A percentile compares a stretch with the other conserved stretches of the same genome.
phyloP scores from a whole-genome alignment of 2,797 vertebrate species.

The Dryobates pubescens region DNA sequence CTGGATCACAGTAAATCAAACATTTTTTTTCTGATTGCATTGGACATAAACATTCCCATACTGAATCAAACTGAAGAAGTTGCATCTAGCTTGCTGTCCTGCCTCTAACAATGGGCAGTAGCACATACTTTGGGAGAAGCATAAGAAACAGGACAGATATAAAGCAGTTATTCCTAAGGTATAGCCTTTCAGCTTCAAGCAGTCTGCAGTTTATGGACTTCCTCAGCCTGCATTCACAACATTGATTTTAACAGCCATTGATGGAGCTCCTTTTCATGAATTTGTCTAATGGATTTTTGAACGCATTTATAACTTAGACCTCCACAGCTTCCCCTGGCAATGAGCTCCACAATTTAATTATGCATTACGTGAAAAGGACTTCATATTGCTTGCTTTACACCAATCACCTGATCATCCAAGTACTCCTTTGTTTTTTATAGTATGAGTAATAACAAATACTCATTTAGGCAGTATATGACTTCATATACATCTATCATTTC shows the following conservation, averaged over 20 bases:
- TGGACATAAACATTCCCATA: neutral
- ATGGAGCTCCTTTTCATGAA: constrained; percentile 37
- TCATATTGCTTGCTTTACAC: constrained; percentile 29
- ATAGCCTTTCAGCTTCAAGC: neutral
- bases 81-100: neutral
- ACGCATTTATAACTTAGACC: constrained; percentile 41
- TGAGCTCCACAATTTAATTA: constrained; percentile 50
- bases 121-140: neutral
- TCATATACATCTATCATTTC: neutral
- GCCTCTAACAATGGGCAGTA: neutral
- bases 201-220: neutral
- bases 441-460: neutral
- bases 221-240: constrained; percentile 29
- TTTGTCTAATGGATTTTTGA: constrained; percentile 62
- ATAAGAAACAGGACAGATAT: neutral
- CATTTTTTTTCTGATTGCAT: neutral
- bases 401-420: neutral
- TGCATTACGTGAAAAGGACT: constrained; percentile 39
- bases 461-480: neutral
- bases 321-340: constrained; percentile 39
- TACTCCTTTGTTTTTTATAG: neutral
- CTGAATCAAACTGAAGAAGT: neutral
- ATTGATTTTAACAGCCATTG: constrained; percentile 50
- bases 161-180: neutral
- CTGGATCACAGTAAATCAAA: neutral